A percentile compares a stretch with the other conserved stretches of the same genome.
phyloP scores from a whole-genome alignment of 2,797 vertebrate genomes.

The Leptodactylus fallax region DNA sequence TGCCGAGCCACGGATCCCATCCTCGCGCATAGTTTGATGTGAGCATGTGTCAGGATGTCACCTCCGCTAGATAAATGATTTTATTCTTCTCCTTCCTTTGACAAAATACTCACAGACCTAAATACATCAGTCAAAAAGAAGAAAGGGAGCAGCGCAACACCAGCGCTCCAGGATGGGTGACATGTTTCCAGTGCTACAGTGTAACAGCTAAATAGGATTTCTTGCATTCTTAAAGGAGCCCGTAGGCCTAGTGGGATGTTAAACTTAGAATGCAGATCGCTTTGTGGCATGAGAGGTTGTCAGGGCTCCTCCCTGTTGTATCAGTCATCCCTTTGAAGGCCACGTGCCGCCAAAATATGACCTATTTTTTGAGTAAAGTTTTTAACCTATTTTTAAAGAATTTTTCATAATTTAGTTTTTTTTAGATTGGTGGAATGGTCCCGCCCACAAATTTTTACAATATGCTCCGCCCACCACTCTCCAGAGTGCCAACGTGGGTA shows the following conservation, averaged over 20 bases:
- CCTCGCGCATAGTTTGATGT: neutral
- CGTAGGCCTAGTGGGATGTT: too few relatives aligned
- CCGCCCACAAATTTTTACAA: too few relatives aligned
- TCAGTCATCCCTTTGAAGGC: neutral
- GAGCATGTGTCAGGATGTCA: conserved; percentile 39
- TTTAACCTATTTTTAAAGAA: too few relatives aligned
- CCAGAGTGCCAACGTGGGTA: too few relatives aligned
- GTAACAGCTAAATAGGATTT: neutral
- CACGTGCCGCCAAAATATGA: too few relatives aligned
- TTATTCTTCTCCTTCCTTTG: conserved; percentile 31
- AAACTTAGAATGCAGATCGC: too few relatives aligned
- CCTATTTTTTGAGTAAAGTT: too few relatives aligned
- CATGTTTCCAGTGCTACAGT: neutral
- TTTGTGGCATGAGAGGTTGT: neutral
- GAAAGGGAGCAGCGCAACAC: neutral
- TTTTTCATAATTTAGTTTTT: too few relatives aligned
- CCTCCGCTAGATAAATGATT: conserved; percentile 20
- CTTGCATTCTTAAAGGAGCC: neutral
- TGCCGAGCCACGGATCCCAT: neutral
- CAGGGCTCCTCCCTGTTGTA: too few relatives aligned
- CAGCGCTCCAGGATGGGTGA: neutral
- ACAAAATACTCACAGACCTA: conserved; percentile 32
- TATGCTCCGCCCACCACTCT: too few relatives aligned
- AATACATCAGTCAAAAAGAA: conserved; percentile 42
- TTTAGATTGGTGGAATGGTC: too few relatives aligned